Evolutionary conservation across 2,888 invertebrate genomes (phyloP).

Genomic region (Cepaea hortensis): DNA sequence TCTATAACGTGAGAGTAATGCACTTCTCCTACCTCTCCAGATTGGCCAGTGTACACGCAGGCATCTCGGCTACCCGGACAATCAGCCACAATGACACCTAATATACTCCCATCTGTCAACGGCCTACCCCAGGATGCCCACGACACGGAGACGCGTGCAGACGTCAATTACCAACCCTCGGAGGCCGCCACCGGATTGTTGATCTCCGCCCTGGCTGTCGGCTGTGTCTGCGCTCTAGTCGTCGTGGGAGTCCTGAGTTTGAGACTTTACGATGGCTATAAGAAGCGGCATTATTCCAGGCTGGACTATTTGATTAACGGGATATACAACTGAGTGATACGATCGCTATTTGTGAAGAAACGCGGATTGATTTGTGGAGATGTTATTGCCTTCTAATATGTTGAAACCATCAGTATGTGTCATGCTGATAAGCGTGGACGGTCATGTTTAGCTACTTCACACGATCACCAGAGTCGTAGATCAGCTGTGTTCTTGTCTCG

Average conservation of each 20-base stretch:
- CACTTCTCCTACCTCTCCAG: too few species aligned
- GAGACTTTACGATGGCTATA: constrained; percentile 64
- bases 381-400: background rate
- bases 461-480: too few species aligned
- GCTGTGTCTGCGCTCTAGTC: constrained; percentile 62
- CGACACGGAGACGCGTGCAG: background rate
- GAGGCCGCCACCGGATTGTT: constrained; percentile 45
- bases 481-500: too few species aligned
- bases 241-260: constrained; percentile 60
- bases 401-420: background rate
- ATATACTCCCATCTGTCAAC: background rate
- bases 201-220: constrained; percentile 60
- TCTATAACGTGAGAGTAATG: too few species aligned
- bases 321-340: constrained; percentile 57
- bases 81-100: background rate
- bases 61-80: too few species aligned
- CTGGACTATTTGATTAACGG: constrained; percentile 71
- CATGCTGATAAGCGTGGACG: too few species aligned
- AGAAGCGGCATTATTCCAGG: constrained; percentile 65
- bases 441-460: too few species aligned
- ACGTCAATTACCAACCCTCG: background rate
- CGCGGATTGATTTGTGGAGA: background rate
- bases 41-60: too few species aligned
- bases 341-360: too few species aligned
- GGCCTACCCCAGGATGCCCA: too few species aligned